Evolutionary conservation across 2,113 vertebrate species (phyloP), one percentile per base, ranked within the genome.

Genomic region (Antidorcas marsupialis): DNA sequence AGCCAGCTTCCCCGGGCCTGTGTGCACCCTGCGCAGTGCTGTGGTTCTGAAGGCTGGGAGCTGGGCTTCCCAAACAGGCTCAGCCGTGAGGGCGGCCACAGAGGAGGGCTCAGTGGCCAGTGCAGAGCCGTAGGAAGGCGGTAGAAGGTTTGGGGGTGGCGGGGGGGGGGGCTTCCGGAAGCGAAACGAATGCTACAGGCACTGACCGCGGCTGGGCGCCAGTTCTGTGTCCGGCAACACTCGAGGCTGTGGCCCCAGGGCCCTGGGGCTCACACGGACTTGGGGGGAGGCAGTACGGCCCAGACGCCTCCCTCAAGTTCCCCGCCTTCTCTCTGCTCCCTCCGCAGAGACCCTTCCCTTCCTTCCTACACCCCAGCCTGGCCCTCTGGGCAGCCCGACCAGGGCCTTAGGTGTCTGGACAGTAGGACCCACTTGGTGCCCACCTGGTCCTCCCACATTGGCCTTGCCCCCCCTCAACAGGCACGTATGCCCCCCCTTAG

Each of bases 71-170:
- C 2, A 0, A 8, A 4, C 23, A 16, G 33, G 17, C 33, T 7
- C 43, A 23, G 21, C 79, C 30, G 45, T 15, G 10, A 5, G 52
- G 64, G 45, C 8, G 23, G 25, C 57, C 15, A 7, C 36, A 47
- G 27, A 15, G 27, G 28, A 10, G 7, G 74, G 45, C 33, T 30
- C n/a, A 2, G 23, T 2, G 2, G 62, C 55, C 5, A 5, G 33
- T 4, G 8, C 19, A 6, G 27, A 83, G 62, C 57, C 67, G 0
- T 0, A 4, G 45, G 52, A 39, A n/a, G 83, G 39, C 17, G 1
- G 36, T 0, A 25, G 52, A 16, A 30, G 13, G 64, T 30, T n/a
- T 33, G 64, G 64, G 64, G 64, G 19, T 0, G 64, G 9, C 1
- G 3, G 62, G 30, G 30, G 15, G 76, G 79, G 36, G 7, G 13